Evolutionary conservation across 1,140 invertebrate species (phyloP), one percentile per base, ranked within the genome.

Genomic region (Macrobrachium nipponense): DNA sequence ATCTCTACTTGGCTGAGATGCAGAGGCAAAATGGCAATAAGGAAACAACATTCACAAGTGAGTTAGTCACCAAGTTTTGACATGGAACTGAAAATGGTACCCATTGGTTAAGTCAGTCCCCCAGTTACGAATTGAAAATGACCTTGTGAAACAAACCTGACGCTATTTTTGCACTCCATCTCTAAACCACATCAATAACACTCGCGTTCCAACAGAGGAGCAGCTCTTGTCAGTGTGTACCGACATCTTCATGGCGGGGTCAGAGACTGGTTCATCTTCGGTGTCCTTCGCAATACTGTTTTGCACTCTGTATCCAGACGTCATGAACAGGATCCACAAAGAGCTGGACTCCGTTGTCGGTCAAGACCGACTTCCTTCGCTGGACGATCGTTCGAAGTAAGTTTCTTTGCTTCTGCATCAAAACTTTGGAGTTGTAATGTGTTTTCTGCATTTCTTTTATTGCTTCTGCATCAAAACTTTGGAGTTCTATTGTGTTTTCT

Each of bases 301-400:
- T 43, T 58, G 98, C 94, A 91, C 98, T 7, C 94, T 96, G 89
- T 93, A 98, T 90, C 97, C 96, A 0, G 94, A 97, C 76, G 93
- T 96, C 0, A 96, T 97, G 90, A 93, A 92, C 36, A 94, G 94
- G 12, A 95, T 98, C 0, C 96, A 97, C 91, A 94, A 96, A 70
- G 97, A 99, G 91, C 92, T 99, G n/a, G 96, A 98, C 89, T 88
- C 89, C 8, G 95, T 98, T 0, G 94, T 98, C 27, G 97, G 97
- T 7, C 92, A 94, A 17, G 93, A 94, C 36, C 93, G 96, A 36
- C 91, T 96, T 88, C 97, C 97, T 0, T 72, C 77, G 51, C n/a
- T 98, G 5, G 94, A 96, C 88, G 97, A 99, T 90, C 92, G 97
- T 88, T 92, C 94, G 0, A 94, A 94, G 88, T 97, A 81, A 92